These are phyloP conservation scores for Anthopleura xanthogrammica DNA, from an alignment of 92 coral and sea anemone species.

Conservation along the genomic window DNA sequence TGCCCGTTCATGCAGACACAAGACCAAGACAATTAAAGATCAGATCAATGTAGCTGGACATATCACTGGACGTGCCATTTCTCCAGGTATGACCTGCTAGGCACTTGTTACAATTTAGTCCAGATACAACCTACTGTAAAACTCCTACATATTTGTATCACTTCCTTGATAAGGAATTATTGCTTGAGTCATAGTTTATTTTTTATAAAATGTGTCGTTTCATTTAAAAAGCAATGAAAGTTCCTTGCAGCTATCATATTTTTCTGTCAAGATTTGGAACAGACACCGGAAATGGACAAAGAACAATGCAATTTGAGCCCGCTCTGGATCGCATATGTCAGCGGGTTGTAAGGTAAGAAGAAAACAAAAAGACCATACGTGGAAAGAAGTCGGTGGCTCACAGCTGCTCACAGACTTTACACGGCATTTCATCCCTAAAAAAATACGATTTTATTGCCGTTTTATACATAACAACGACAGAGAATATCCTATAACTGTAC, in stretches of 20 bases:
- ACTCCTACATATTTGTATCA: no score
- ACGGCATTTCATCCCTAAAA: constrained; percentile 24
- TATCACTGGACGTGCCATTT: background rate
- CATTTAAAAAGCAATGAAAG: background rate
- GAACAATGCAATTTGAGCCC: constrained; percentile 40
- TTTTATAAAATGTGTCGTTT: no score
- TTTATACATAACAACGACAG: constrained; percentile 18
- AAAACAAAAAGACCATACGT: constrained; percentile 88
- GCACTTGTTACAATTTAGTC: background rate
- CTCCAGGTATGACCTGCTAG: background rate
- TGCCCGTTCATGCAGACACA: no score
- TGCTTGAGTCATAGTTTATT: no score
- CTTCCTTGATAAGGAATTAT: no score
- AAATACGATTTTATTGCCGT: constrained; percentile 1
- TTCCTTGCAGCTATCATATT: constrained; percentile 3
- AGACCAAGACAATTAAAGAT: no score
- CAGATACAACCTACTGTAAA: background rate
- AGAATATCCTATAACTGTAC: constrained; percentile 1
- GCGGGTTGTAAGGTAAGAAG: constrained; percentile 58
- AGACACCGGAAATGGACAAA: constrained; percentile 26
- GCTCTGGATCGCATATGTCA: constrained; percentile 32
- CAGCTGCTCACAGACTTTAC: constrained; percentile 52
- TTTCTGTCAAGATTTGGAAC: background rate
- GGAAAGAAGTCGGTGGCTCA: constrained; percentile 51
- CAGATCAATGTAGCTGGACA: no score